Base-by-base conservation (phyloP, 92 coral and sea anemone genomes). In the Epizoanthus ramosus region DNA sequence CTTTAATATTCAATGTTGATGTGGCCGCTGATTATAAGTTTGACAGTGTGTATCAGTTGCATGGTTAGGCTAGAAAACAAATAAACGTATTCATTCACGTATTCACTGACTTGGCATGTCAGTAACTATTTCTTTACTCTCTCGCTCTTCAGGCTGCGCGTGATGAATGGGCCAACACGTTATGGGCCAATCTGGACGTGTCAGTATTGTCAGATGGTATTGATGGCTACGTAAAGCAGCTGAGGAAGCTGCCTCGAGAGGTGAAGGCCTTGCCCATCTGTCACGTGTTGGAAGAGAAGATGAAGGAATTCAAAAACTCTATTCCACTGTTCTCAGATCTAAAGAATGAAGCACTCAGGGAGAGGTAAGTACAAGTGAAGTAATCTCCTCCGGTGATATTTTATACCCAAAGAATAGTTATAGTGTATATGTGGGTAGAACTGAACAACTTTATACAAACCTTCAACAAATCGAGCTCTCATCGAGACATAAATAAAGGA, bases 141-240 rank as follows among this genome's bases (percentile, higher is more conserved):
- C 2, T 41, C 39, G 47, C 2, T 24, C 47, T 43, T n/a, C 84
- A 97, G 99, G 95, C 93, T 57, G 98, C 99, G 1, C 97, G 98
- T 57, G 98, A 97, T 75, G 99, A 97, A 68, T 97, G 99, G 99
- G 93, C 99, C 16, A 97, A 97, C 92, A 97, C 99, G 0, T 74
- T 97, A 68, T 97, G 99, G 99, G 99, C 99, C 7, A 97, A 97
- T 73, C 95, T 97, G 68, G 97, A 97, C 67, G 99, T 97, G 75
- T 94, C 93, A 18, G 94, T 97, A 16, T 77, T 97, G 25, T 97
- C 99, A 12, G 99, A 97, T 31, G 99, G 99, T 65, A 97, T 97
- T 71, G 99, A 97, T 61, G 91, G 98, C 16, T 97, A 88, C 60
- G 74, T 93, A 15, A 97, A 97, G 74, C 97, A 90, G 74, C 89